Evolutionary conservation across 2,113 vertebrate species (phyloP), one percentile per base, ranked within the genome.

Genomic region (Chionodraco myersi): DNA sequence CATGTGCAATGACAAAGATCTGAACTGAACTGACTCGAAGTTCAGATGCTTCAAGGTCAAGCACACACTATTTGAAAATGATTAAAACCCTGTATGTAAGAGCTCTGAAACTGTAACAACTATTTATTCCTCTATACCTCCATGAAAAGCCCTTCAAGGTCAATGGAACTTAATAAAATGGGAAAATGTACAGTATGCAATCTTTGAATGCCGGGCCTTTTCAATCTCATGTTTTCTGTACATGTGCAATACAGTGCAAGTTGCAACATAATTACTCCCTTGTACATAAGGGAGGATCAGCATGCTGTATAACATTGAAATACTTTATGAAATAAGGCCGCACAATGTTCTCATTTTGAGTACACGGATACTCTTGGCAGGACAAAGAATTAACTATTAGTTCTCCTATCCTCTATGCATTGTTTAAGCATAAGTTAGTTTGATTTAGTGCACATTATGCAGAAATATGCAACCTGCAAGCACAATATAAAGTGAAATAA

Each of bases 231-330:
- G 36, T 41, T 41, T 7, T 6, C 5, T 41, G 36, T 41, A 41
- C 6, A 41, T 41, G 36, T 41, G 36, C 36, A 41, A 5, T 49
- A 26, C 15, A 72, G 34, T 23, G 34, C 6, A 53, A 9, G 48
- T 49, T 21, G 16, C 34, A 80, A 47, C 41, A 86, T 54, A 30
- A 30, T 30, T 30, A 69, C 52, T n/a, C 14, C n/a, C 68, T 53
- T 12, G 10, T 11, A 13, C 60, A 14, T 16, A 34, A 15, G 45
- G n/a, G 1, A 26, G 60, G 34, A 21, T 48, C 14, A 30, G 15
- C 6, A 44, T 44, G 14, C 1, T 60, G 49, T n/a, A 2, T 14
- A 48, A 65, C 48, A 71, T 1, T 70, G 47, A 59, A 21, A 68
- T 18, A 45, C 57, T 49, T n/a, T 23, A 52, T 67, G 15, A 64